Base-by-base conservation (phyloP, 2,888 invertebrate genomes). In the Rhaphigaster nebulosa region DNA sequence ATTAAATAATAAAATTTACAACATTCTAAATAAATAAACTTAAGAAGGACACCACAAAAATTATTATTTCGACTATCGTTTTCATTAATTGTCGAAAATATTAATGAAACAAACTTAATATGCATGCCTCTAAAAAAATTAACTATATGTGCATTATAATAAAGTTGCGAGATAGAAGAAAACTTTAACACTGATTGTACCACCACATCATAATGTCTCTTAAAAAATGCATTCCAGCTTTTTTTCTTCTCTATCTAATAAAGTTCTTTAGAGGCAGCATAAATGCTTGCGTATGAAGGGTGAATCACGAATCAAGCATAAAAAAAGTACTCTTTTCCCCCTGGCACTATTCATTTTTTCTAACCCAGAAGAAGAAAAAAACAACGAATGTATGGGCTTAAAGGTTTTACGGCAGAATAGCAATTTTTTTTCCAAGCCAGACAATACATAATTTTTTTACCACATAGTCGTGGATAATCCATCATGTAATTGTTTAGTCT, bases 261-360 rank as follows among this genome's bases (percentile, higher is more conserved):
- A 76, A 38, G 6, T 34, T 38, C 70, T 76, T 76, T 3, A 8
- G 20, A 34, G 23, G 20, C 1, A 8, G 23, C 38, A 8, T 38
- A 20, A 76, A 76, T 76, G 20, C 34, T 38, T 38, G 23, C 70
- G 29, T 12, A 76, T 76, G 70, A 76, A 20, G 34, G 6, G 20
- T 76, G 70, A 38, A 76, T 76, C 70, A 76, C 70, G 70, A 76
- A 38, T 38, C 34, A 76, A 76, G 38, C 23, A 76, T 76, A 38
- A 76, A 65, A 52, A 26, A 29, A 20, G 5, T 1, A 10, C 2
- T 38, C 23, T 76, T 38, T 76, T 23, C 20, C 34, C 29, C 0
- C n/a, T n/a, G n/a, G 34, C 4, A 10, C 0, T 0, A 29, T 65
- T n/a, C 65, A 29, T 1, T 29, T 65, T 65, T 65, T 29, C 29